These are phyloP conservation scores for Pseudococcus jackbeardsleyi DNA, from an alignment of 2,888 invertebrate genomes.

Conservation along the genomic window DNA sequence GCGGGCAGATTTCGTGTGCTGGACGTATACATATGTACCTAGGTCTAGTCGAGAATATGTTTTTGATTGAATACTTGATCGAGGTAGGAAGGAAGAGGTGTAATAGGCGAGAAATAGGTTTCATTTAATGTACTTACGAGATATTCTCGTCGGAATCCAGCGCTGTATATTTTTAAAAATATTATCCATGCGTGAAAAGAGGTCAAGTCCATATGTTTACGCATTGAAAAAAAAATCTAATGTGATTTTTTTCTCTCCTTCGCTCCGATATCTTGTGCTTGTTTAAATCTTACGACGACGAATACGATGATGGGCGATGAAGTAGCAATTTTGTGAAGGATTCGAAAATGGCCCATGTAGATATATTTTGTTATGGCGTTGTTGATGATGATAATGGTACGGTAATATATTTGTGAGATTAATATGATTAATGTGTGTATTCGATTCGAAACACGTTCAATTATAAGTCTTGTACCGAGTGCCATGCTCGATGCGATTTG, in stretches of 20 bases:
- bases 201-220: conserved; percentile 22
- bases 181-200: conserved; percentile 31
- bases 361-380: background rate
- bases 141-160: background rate
- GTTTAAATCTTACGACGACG: background rate
- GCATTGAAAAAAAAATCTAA: background rate
- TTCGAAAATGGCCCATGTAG: background rate
- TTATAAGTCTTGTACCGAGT: background rate
- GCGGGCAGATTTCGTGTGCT: background rate
- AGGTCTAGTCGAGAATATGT: background rate
- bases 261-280: background rate
- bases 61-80: background rate
- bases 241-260: background rate
- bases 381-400: background rate
- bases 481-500: background rate
- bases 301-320: background rate
- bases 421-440: background rate
- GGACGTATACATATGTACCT: background rate
- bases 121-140: background rate
- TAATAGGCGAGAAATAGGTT: conserved; percentile 47
- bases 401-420: background rate
- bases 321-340: background rate
- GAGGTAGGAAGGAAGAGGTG: background rate
- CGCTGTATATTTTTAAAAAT: background rate
- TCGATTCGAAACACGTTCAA: background rate